These are phyloP conservation scores for Gasterosteus aculeatus DNA, from an alignment of 2,113 vertebrate species.

Conservation along the genomic window DNA sequence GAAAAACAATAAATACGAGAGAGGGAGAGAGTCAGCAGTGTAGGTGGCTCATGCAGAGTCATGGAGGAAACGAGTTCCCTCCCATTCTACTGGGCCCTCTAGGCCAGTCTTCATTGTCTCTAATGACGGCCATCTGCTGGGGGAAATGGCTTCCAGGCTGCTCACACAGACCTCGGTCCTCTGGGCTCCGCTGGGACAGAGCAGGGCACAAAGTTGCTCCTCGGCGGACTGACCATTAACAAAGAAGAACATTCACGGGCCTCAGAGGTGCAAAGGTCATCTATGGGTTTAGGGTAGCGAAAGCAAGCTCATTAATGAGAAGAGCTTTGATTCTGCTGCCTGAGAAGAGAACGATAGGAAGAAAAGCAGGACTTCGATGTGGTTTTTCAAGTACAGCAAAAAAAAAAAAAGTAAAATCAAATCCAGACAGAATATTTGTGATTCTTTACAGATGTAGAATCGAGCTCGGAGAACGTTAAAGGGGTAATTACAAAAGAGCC, in stretches of 20 bases:
- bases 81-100: conserved; percentile 60
- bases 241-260: neutral
- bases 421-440: conserved; percentile 12
- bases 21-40: conserved; percentile 16
- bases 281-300: neutral
- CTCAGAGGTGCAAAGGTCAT: neutral
- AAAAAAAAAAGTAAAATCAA: conserved; percentile 1
- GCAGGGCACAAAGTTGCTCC: conserved; percentile 4
- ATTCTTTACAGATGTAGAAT: conserved; percentile 35
- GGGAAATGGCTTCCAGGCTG: conserved; percentile 65
- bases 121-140: conserved; percentile 76
- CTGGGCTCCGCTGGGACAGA: conserved; percentile 1
- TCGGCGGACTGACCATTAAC: neutral
- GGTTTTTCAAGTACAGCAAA: conserved; percentile 15
- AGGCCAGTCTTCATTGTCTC: conserved; percentile 58
- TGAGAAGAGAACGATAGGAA: neutral
- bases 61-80: conserved; percentile 58
- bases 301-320: neutral
- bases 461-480: neutral
- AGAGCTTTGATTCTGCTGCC: neutral
- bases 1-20: conserved; percentile 57
- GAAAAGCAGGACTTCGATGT: neutral
- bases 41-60: conserved; percentile 35
- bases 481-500: conserved; percentile 16
- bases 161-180: conserved; percentile 31